Evolutionary conservation across 1,140 invertebrate genomes (phyloP).

Genomic region (Schlechtendalia chinensis): DNA sequence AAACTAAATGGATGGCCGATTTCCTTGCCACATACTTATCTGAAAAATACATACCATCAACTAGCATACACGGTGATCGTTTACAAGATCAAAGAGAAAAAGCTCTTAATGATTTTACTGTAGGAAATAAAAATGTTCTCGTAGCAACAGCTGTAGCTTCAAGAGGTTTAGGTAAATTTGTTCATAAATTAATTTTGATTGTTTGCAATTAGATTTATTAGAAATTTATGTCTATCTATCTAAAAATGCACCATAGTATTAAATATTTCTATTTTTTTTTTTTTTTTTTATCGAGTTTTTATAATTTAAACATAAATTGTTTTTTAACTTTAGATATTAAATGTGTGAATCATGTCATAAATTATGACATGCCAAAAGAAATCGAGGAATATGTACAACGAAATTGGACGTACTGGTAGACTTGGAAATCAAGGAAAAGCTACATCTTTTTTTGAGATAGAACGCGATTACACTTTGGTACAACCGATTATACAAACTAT

Average conservation of each 20-base stretch:
- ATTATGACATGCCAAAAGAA: constrained; percentile 93
- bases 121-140: constrained; percentile 87
- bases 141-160: constrained; percentile 91
- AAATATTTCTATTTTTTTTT: not conserved
- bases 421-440: constrained; percentile 72
- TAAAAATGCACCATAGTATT: too few relatives aligned
- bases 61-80: constrained; percentile 97
- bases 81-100: constrained; percentile 94
- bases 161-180: constrained; percentile 50
- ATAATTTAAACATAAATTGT: not conserved
- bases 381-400: constrained; percentile 97
- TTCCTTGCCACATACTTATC: constrained; percentile 89
- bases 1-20: constrained; percentile 98
- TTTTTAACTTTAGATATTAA: constrained; percentile 76
- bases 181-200: not conserved
- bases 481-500: constrained; percentile 34
- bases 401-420: constrained; percentile 94
- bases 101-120: constrained; percentile 86
- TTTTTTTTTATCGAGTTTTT: too few relatives aligned
- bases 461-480: constrained; percentile 21
- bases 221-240: not conserved
- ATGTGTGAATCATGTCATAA: constrained; percentile 95
- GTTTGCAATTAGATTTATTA: not conserved
- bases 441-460: constrained; percentile 50
- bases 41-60: constrained; percentile 87